phyloP scores from a whole-genome alignment of 2,797 vertebrate genomes.

The Mormyrops attenuatus region DNA sequence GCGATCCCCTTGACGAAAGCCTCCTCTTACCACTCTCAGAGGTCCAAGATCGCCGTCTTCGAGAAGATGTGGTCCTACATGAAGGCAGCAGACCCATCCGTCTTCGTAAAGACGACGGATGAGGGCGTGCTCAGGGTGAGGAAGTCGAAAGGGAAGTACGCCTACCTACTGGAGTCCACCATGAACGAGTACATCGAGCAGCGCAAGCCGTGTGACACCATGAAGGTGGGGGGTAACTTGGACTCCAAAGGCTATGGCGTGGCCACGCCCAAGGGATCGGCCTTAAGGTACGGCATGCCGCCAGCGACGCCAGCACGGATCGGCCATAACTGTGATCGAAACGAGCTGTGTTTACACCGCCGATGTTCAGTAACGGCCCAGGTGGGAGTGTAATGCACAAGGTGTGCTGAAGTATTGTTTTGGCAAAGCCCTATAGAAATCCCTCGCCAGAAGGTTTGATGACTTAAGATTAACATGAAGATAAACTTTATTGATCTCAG shows the following conservation, averaged over 20 bases:
- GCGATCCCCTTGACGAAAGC: background rate
- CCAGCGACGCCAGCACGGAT: background rate
- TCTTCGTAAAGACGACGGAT: conserved; percentile 89
- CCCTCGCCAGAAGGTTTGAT: background rate
- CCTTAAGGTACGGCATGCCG: conserved; percentile 75
- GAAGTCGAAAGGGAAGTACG: conserved; percentile 96
- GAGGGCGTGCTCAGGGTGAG: conserved; percentile 88
- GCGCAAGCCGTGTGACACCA: conserved; percentile 95
- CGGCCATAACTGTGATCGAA: background rate
- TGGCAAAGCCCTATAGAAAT: background rate
- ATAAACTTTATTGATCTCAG: background rate
- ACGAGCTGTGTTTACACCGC: background rate
- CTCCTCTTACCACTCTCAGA: conserved; percentile 53
- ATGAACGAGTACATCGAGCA: conserved; percentile 99
- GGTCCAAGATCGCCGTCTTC: conserved; percentile 95
- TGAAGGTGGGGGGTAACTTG: conserved; percentile 98
- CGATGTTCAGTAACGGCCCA: background rate
- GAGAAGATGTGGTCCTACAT: conserved; percentile 99
- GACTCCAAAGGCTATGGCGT: conserved; percentile 98
- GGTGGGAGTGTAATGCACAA: background rate
- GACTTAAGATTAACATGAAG: background rate
- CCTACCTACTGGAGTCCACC: conserved; percentile 92
- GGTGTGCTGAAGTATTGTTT: background rate
- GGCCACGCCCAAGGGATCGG: conserved; percentile 92
- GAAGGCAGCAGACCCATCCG: conserved; percentile 87